Evolutionary conservation across 2,113 vertebrate genomes (phyloP), one percentile per base, ranked within the genome.

Genomic region (Nycticorax nycticorax): DNA sequence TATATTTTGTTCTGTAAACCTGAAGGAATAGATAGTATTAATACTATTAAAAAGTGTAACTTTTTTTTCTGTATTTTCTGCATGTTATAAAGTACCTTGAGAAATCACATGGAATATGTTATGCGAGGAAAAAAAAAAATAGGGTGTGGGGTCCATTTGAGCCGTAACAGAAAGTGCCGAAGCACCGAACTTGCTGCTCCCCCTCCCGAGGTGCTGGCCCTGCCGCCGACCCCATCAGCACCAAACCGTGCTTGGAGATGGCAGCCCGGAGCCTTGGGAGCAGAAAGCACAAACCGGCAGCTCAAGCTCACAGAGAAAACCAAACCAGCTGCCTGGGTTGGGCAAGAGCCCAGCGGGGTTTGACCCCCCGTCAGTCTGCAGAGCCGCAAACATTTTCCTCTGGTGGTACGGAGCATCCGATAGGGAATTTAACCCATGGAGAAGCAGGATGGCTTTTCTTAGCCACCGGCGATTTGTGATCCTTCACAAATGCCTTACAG

Each of bases 391-490:
- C 8, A 2, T 30, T n/a, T 41, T 82, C 64, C 39, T 62, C 37
- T 41, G 28, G 30, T 7, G 2, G 24, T n/a, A 43, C 0, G 0
- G 45, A 20, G 39, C 22, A 64, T 52, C 71, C 8, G 1, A n/a
- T 2, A 19, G 35, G 60, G 45, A 79, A 69, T 69, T 77, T 21
- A 48, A 52, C 30, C 37, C 37, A 30, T 12, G 4, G 19, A 74
- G 41, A 35, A 84, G 59, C 50, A 45, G 37, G 64, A 47, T 0
- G 6, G 85, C 37, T 75, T 82, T 64, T 85, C 77, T 82, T 32
- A 72, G 69, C 52, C 56, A 16, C n/a, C 43, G 33, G 71, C 72
- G 28, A 63, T 59, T 18, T 33, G 60, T 63, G 47, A 64, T 59
- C 71, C 27, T 63, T 92, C 77, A 33, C 22, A 89, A 71, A 71